Evolutionary conservation across 2,113 vertebrate species (phyloP), one percentile per base, ranked within the genome.

Genomic region (Podarcis muralis): DNA sequence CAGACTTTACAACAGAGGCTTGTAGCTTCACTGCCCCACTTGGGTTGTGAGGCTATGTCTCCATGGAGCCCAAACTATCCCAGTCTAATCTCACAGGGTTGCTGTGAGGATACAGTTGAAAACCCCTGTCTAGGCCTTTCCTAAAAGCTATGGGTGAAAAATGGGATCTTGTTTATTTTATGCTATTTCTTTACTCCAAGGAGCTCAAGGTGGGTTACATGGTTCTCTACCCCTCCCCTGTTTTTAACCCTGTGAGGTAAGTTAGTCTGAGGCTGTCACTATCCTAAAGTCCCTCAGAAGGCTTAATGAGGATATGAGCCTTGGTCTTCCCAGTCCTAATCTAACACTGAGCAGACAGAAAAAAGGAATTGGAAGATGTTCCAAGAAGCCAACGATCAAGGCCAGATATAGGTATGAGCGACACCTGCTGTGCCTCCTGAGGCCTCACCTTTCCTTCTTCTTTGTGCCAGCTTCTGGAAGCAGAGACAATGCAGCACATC

Each of bases 401-500:
- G 0, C 57, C 40, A 5, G 20, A 1, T 22, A 27, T 6, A 72
- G 80, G 48, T 53, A 57, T 84, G 13, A 9, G 68, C 8, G 8
- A 22, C 57, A 32, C 0, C 0, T 32, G 35, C 22, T 0, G 1
- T 0, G 0, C 1, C 1, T 77, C 27, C 0, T 30, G 11, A 27
- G 3, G 0, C 18, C 1, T 89, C 92, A 76, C 8, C 80, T 43
- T 53, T 53, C 48, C 25, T 81, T 4, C 30, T 2, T 40, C 20
- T 84, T 72, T 83, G 53, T 37, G 2, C 0, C 91, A 99, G 99
- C 97, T 99, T 76, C 92, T 98, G 94, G 99, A 99, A 93, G 98
- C 99, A 0, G 99, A 99, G 96, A 99, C 99, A 0, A 98, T 99
- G 96, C 98, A 99, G 96, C 98, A 99, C 95, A 99, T 99, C 97